A percentile compares a stretch with the other conserved stretches of the same genome.
These are phyloP conservation scores for Linyphia triangularis DNA, from an alignment of 2,888 invertebrate species.

Conservation along the genomic window DNA sequence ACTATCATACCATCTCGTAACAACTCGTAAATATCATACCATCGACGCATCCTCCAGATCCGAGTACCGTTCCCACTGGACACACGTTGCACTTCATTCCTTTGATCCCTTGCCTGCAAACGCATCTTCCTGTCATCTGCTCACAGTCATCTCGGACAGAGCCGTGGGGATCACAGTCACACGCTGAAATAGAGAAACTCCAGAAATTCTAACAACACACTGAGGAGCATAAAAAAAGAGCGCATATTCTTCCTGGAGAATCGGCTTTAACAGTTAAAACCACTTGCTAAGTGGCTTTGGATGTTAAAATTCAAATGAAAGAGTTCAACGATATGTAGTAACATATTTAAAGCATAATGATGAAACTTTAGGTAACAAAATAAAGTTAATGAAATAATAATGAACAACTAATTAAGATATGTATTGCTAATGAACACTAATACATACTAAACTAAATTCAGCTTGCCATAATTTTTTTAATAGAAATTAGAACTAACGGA, in stretches of 20 bases:
- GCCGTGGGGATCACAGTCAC: slow-evolving; percentile 92
- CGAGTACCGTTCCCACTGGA: slow-evolving; percentile 87
- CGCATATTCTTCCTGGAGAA: background rate
- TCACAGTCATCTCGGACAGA: slow-evolving; percentile 94
- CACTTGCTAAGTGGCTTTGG: background rate
- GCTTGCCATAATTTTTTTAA: no score
- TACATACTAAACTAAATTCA: no score
- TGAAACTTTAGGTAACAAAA: no score
- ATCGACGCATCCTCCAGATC: slow-evolving; percentile 87
- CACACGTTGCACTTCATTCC: slow-evolving; percentile 88
- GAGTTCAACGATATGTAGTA: no score
- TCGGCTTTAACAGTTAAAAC: background rate
- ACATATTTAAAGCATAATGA: no score
- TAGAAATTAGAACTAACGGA: no score
- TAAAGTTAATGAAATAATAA: no score
- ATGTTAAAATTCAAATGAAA: no score
- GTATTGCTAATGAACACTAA: no score
- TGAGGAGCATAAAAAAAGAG: no score
- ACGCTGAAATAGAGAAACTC: slow-evolving; percentile 83
- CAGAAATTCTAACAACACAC: background rate
- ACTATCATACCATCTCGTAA: no score
- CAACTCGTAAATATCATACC: slow-evolving; percentile 79
- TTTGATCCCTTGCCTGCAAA: slow-evolving; percentile 90
- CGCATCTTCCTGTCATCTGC: slow-evolving; percentile 94
- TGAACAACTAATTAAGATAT: no score